A percentile compares a stretch with the other conserved stretches of the same genome.
phyloP scores from a whole-genome alignment of 2,888 invertebrate genomes.

The Poecilus cupreus region DNA sequence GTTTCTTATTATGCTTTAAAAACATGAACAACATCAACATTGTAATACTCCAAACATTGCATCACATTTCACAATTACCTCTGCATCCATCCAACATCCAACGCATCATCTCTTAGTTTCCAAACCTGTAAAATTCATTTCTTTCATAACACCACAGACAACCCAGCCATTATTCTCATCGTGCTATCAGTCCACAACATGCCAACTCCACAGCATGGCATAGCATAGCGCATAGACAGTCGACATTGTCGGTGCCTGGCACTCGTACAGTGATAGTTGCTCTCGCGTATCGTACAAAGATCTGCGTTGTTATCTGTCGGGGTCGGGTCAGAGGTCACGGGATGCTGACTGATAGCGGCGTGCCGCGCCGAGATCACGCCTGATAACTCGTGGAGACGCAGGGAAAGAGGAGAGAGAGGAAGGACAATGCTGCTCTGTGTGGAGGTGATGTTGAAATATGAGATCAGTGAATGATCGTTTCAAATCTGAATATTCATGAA shows the following conservation, averaged over 20 bases:
- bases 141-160: not conserved
- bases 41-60: too few relatives aligned
- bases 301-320: slow-evolving; percentile 48
- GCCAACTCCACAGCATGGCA: not conserved
- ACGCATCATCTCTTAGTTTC: too few relatives aligned
- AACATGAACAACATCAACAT: too few relatives aligned
- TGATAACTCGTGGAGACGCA: not conserved
- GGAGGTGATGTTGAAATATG: not conserved
- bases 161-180: too few relatives aligned
- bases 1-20: too few relatives aligned
- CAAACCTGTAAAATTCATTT: too few relatives aligned
- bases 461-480: too few relatives aligned
- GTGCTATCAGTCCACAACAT: not conserved
- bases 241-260: not conserved
- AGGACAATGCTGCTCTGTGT: slow-evolving; percentile 10
- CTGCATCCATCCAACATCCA: too few relatives aligned
- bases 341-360: slow-evolving; percentile 49
- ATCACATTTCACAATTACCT: too few relatives aligned
- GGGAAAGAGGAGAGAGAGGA: not conserved
- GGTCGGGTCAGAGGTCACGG: slow-evolving; percentile 53
- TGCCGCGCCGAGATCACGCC: slow-evolving; percentile 38
- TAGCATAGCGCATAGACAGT: not conserved
- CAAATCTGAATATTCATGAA: too few relatives aligned
- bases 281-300: slow-evolving; percentile 45
- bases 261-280: not conserved